Conservation (phyloP, 2,113 vertebrate genomes). For the Cyphomyrus discorhynchus region DNA sequence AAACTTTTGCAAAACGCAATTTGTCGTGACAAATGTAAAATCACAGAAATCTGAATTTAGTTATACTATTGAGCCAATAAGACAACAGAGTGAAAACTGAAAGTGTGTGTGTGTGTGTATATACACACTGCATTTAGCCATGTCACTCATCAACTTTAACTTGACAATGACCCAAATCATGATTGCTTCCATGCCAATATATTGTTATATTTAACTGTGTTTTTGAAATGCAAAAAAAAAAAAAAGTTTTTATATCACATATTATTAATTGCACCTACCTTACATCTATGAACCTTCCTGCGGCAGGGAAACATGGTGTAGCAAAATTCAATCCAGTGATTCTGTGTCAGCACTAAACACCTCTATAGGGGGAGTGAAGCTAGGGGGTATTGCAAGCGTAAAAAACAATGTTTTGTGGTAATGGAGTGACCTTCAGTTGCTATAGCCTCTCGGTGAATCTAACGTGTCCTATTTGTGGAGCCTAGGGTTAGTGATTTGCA, state of each 20-base stretch:
- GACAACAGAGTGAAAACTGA: neutral
- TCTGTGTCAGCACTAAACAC: slow-evolving; percentile 63
- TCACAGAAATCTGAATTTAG: neutral
- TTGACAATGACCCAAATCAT: neutral
- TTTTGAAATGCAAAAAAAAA: slow-evolving; percentile 10
- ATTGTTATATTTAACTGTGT: neutral
- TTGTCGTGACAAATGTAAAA: neutral
- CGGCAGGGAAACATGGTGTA: slow-evolving; percentile 62
- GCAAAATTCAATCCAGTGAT: slow-evolving; percentile 75
- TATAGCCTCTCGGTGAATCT: slow-evolving; percentile 83
- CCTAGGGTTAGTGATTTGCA: slow-evolving; percentile 85
- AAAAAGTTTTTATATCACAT: slow-evolving; percentile 5
- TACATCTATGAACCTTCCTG: slow-evolving; percentile 63
- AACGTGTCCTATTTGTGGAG: slow-evolving; percentile 71
- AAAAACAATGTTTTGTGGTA: slow-evolving; percentile 40
- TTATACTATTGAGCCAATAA: neutral
- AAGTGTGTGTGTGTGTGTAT: neutral
- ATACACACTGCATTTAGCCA: neutral
- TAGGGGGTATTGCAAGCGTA: slow-evolving; percentile 38
- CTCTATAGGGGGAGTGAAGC: slow-evolving; percentile 51
- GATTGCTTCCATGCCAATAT: neutral
- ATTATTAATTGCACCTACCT: slow-evolving; percentile 72
- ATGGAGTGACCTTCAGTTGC: slow-evolving; percentile 81
- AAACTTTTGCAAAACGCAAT: neutral
- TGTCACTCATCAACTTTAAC: neutral